Conservation (phyloP, 2,888 invertebrate genomes). For the Saturnia japonica region DNA sequence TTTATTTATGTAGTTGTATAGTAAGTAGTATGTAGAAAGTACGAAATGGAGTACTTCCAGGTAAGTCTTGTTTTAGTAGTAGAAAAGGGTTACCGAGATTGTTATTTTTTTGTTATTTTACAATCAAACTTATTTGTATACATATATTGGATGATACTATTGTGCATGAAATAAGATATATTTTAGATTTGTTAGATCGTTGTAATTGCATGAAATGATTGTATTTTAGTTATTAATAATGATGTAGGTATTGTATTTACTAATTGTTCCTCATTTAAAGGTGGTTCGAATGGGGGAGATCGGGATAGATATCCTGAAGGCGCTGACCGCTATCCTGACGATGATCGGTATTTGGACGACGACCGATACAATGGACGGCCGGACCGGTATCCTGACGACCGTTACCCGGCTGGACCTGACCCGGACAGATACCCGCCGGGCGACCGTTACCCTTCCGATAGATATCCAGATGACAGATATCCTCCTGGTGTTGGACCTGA, state of each 20-base stretch:
- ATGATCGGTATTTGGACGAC: slow-evolving; percentile 79
- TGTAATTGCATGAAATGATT: slow-evolving; percentile 15
- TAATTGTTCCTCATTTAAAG: slow-evolving; percentile 50
- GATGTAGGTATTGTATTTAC: slow-evolving; percentile 21
- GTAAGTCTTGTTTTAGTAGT: background rate
- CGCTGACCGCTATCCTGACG: slow-evolving; percentile 73
- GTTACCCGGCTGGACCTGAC: slow-evolving; percentile 80
- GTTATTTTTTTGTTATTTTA: background rate
- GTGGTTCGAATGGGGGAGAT: slow-evolving; percentile 67
- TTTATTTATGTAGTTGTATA: background rate
- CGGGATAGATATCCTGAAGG: slow-evolving; percentile 72
- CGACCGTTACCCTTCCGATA: slow-evolving; percentile 54
- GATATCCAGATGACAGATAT: slow-evolving; percentile 76
- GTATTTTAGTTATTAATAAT: background rate
- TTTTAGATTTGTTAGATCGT: background rate
- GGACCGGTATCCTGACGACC: slow-evolving; percentile 80
- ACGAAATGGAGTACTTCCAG: background rate
- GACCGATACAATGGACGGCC: slow-evolving; percentile 70
- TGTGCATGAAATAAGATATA: slow-evolving; percentile 12
- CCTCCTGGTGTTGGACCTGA: slow-evolving; percentile 66
- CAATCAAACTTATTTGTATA: background rate
- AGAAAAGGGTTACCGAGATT: background rate
- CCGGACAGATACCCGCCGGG: slow-evolving; percentile 61
- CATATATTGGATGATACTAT: background rate
- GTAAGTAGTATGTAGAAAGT: background rate